Conservation (phyloP, 2,113 vertebrate species). For the Cheirogaleus medius region DNA sequence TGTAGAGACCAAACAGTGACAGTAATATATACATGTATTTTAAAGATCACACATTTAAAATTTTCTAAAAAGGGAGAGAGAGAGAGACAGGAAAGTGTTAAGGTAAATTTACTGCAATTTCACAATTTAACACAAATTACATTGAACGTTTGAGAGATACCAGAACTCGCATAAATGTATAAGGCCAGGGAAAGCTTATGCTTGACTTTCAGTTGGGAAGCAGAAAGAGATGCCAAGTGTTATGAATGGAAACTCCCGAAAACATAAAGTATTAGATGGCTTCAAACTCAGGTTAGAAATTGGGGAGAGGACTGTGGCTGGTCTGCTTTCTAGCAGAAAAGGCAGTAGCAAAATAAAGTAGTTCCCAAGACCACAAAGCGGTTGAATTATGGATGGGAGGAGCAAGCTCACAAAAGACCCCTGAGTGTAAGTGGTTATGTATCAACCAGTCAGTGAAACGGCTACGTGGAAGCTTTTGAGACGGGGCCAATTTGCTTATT, state of each 20-base stretch:
- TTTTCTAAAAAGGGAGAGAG: neutral
- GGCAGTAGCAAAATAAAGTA: neutral
- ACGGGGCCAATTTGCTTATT: neutral
- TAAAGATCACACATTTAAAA: constrained; percentile 27
- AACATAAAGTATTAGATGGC: neutral
- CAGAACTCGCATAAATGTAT: constrained; percentile 25
- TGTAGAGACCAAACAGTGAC: neutral
- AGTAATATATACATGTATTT: constrained; percentile 26
- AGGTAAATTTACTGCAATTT: constrained; percentile 35
- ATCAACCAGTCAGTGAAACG: neutral
- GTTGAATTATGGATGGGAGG: neutral
- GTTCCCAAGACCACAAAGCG: neutral
- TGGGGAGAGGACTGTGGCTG: neutral
- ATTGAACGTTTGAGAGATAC: constrained; percentile 41
- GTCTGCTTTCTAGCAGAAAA: neutral
- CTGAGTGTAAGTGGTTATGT: neutral
- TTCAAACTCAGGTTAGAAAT: constrained; percentile 8
- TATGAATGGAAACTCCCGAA: constrained; percentile 10
- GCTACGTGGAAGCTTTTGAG: neutral
- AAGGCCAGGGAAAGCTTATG: neutral
- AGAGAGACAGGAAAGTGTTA: neutral
- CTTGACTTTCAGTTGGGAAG: constrained; percentile 44
- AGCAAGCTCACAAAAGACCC: neutral
- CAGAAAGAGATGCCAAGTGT: neutral
- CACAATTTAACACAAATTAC: constrained; percentile 55